These are phyloP conservation scores for Vesta saturnalis DNA, from an alignment of 2,888 invertebrate genomes.

Conservation along the genomic window DNA sequence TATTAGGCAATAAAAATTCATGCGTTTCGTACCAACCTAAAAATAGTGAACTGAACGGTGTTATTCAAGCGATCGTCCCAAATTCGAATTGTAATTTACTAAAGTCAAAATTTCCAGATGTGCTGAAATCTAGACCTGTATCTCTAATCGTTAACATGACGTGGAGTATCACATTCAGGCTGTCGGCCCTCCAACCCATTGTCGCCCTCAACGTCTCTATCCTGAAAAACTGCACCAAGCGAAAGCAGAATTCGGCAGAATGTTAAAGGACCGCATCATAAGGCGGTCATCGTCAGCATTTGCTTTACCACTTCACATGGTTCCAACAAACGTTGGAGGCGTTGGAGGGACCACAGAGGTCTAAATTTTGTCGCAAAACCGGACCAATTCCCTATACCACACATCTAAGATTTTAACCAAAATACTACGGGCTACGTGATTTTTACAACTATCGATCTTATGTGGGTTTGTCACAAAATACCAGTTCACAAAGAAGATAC, in stretches of 20 bases:
- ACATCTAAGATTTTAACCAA: constrained; percentile 43
- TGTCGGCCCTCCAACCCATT: constrained; percentile 49
- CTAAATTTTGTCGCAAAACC: constrained; percentile 36
- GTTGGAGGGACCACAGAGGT: constrained; percentile 44
- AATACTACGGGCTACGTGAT: too few species aligned
- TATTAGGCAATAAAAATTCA: too few species aligned
- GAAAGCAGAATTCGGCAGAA: constrained; percentile 45
- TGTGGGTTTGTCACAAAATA: too few species aligned
- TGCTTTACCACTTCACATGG: constrained; percentile 48
- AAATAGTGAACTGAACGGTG: too few species aligned
- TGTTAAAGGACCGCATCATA: constrained; percentile 47
- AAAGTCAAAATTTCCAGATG: too few species aligned
- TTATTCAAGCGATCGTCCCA: too few species aligned
- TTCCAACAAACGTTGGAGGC: constrained; percentile 44
- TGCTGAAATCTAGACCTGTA: neutral
- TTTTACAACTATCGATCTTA: too few species aligned
- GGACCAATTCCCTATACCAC: constrained; percentile 36
- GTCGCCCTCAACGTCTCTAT: constrained; percentile 48
- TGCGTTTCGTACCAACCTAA: too few species aligned
- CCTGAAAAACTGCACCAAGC: constrained; percentile 44
- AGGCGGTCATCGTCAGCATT: constrained; percentile 47
- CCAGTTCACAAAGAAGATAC: too few species aligned
- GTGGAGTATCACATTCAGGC: constrained; percentile 1
- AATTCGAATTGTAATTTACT: too few species aligned
- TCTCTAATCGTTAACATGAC: neutral